Evolutionary conservation across 2,113 vertebrate species (phyloP).

Genomic region (Mus pahari): DNA sequence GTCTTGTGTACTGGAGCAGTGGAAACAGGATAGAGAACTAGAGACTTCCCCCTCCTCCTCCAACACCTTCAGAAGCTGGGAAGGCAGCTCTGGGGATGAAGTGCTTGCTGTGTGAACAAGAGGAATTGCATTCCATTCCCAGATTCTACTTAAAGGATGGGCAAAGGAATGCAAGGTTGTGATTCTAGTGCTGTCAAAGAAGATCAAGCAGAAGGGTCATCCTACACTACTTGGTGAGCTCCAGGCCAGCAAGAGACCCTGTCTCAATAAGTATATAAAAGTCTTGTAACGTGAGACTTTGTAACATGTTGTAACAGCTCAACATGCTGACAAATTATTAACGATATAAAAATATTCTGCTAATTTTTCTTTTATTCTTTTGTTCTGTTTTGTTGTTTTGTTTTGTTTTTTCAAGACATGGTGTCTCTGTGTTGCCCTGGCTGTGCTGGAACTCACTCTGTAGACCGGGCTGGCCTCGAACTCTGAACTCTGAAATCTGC

Average conservation of each 20-base stretch:
- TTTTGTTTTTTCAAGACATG: too few species aligned
- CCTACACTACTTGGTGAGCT: neutral
- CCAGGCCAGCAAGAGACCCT: neutral
- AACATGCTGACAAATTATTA: conserved; percentile 31
- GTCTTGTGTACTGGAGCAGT: neutral
- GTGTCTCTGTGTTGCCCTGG: too few species aligned
- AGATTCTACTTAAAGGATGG: neutral
- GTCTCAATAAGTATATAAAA: neutral
- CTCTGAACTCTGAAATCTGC: too few species aligned
- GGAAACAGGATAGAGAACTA: neutral
- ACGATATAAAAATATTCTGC: conserved; percentile 9
- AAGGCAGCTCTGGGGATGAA: neutral
- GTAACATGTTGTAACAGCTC: neutral
- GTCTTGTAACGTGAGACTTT: conserved; percentile 10
- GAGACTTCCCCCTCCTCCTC: neutral
- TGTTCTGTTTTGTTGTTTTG: too few species aligned
- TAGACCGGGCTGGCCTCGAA: too few species aligned
- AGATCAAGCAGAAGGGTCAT: neutral
- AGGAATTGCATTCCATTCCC: neutral
- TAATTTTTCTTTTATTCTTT: neutral
- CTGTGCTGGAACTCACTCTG: too few species aligned
- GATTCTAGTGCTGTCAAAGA: too few species aligned
- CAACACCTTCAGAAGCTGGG: neutral
- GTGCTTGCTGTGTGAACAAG: neutral
- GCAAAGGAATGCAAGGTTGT: neutral